Percentiles rank a stretch among this genome's conserved stretches.
These are phyloP conservation scores for Trachymyrmex septentrionalis DNA, from an alignment of 1,140 invertebrate species.

Conservation along the genomic window DNA sequence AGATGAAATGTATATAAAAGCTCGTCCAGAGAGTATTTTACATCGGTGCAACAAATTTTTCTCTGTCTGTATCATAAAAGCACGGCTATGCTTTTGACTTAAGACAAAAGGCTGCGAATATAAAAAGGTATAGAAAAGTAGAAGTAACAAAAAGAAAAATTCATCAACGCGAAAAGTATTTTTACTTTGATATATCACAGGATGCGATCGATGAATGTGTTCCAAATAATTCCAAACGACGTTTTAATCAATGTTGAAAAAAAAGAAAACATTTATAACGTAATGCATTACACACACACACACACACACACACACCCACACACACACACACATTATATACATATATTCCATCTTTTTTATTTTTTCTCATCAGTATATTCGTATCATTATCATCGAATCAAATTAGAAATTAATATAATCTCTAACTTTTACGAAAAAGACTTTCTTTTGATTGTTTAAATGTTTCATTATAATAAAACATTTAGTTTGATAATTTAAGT, in stretches of 20 bases:
- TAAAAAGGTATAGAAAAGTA: background rate
- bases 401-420: background rate
- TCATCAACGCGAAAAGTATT: conserved; percentile 65
- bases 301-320: background rate
- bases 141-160: conserved; percentile 46
- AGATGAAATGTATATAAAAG: conserved; percentile 50
- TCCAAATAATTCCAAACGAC: conserved; percentile 6
- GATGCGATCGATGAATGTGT: conserved; percentile 48
- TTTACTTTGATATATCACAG: conserved; percentile 64
- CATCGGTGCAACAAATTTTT: conserved; percentile 26
- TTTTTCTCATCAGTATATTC: background rate
- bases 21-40: conserved; percentile 31
- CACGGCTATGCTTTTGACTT: conserved; percentile 20
- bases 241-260: background rate
- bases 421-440: background rate
- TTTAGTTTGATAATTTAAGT: background rate
- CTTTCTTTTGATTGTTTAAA: background rate
- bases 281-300: background rate
- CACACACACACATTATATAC: no score
- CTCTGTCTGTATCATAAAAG: conserved; percentile 14
- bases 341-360: background rate
- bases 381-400: background rate
- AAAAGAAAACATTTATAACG: conserved; percentile 23
- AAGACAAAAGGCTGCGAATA: conserved; percentile 12
- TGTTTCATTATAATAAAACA: background rate